Base-by-base conservation (phyloP, 2,888 invertebrate species). In the Cylindroiulus punctatus region DNA sequence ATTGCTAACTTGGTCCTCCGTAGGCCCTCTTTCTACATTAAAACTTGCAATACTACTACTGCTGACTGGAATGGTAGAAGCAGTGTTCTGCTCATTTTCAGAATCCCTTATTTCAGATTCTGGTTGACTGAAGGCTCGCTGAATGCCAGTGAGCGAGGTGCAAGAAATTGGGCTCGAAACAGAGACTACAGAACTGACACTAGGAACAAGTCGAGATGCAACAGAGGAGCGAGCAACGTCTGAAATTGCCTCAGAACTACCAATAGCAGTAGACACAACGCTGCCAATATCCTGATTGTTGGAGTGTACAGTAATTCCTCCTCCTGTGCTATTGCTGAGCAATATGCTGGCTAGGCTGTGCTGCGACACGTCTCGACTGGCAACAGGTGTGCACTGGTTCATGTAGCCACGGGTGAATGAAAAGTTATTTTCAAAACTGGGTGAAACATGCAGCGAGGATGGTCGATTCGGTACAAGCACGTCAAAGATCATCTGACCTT, bases 401-500 rank as follows among this genome's bases (percentile, higher is more conserved):
- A 85, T 85, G 81, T 85, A 85, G 42, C 85, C 85, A 10, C 85
- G 65, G n/a, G 85, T 85, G 81, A 85, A 85, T 5, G 76, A 36
- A 44, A 85, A 85, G 22, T 44, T 22, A 76, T 81, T 76, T 44
- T 85, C 85, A n/a, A 81, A 36, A 40, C 22, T 81, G 65, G 88
- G 88, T 42, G 89, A 88, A 57, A 96, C 96, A 90, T 95, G 95
- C 7, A 96, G 91, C 14, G 94, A 84, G 10, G 76, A 65, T 12
- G 85, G 36, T 36, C 44, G 32, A 94, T 4, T 96, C 95, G 89
- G 95, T 94, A 89, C 95, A 0, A 96, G 96, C 0, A 97, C 96
- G 89, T 97, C 96, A 90, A 98, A 97, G 83, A 98, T 95, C 12
- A 98, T 92, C 90, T 96, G 95, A 44, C 95, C 94, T 87, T 95